Evolutionary conservation across 23 tunicate genomes (phyloP).

Genomic region (Oikopleura dioica): DNA sequence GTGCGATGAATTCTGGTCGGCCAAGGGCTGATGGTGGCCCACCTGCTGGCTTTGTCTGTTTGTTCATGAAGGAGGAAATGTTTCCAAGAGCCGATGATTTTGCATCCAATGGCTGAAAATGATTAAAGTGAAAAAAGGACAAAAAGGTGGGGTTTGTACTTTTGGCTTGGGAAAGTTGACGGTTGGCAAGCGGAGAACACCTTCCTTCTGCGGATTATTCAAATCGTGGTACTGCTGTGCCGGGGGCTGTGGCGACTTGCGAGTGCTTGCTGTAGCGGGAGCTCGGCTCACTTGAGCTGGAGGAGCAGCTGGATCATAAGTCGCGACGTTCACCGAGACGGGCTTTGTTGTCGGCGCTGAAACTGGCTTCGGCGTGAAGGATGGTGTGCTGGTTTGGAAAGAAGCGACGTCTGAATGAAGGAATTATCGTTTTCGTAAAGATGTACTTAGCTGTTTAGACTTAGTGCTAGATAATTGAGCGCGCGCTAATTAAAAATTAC

Average conservation of each 20-base stretch:
- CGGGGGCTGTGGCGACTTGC: background rate
- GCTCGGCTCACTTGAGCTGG: background rate
- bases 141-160: background rate
- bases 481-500: background rate
- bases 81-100: conserved; percentile 3
- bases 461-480: background rate
- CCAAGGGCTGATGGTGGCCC: background rate
- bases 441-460: background rate
- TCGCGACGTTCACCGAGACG: background rate
- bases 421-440: too few species aligned
- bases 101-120: too few species aligned
- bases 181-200: background rate
- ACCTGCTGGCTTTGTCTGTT: background rate
- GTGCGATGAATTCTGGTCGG: conserved; percentile 15
- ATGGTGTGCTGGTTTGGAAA: too few species aligned
- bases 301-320: background rate
- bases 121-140: too few species aligned
- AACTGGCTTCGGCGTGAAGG: background rate
- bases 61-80: background rate
- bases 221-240: background rate
- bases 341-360: background rate
- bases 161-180: conserved; percentile 3
- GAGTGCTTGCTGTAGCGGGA: background rate
- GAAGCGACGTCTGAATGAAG: too few species aligned
- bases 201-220: background rate